A percentile compares a stretch with the other conserved stretches of the same genome.
phyloP scores from a whole-genome alignment of 1,140 invertebrate species.

The Rhyzopertha dominica region DNA sequence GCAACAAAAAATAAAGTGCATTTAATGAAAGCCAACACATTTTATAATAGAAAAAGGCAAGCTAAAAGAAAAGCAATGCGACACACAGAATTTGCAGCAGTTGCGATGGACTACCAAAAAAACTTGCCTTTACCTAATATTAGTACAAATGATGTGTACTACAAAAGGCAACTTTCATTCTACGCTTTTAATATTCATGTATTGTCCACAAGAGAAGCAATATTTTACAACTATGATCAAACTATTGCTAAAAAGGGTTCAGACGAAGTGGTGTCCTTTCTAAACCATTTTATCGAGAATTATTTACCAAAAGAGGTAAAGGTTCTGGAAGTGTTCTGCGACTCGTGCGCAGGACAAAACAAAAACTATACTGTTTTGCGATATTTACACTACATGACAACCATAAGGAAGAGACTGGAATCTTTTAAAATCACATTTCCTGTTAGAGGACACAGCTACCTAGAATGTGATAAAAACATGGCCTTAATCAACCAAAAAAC shows the following conservation, averaged over 20 bases:
- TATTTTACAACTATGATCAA: constrained; percentile 19
- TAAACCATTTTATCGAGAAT: no score
- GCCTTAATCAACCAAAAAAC: constrained; percentile 14
- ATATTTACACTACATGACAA: constrained; percentile 5
- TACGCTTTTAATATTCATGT: constrained; percentile 23
- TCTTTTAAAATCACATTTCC: constrained; percentile 8
- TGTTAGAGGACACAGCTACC: constrained; percentile 3
- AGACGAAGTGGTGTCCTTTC: constrained; percentile 14
- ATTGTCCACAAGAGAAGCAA: constrained; percentile 12
- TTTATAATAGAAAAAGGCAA: constrained; percentile 7
- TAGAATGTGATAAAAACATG: constrained; percentile 13
- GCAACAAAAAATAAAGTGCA: constrained; percentile 6
- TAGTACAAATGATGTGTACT: constrained; percentile 23
- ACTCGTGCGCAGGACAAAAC: constrained; percentile 21
- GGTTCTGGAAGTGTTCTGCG: constrained; percentile 21
- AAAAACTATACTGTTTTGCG: constrained; percentile 23
- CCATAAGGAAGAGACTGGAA: constrained; percentile 2
- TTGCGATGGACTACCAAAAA: constrained; percentile 17
- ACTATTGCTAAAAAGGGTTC: constrained; percentile 14
- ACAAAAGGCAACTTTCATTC: constrained; percentile 20
- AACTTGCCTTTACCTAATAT: constrained; percentile 18
- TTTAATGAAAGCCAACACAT: constrained; percentile 5
- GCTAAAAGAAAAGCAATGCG: neutral
- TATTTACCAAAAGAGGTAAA: constrained; percentile 1
- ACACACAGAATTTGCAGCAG: neutral